Conservation (phyloP, 2,113 vertebrate species). For the Notarius quadriscutis region DNA sequence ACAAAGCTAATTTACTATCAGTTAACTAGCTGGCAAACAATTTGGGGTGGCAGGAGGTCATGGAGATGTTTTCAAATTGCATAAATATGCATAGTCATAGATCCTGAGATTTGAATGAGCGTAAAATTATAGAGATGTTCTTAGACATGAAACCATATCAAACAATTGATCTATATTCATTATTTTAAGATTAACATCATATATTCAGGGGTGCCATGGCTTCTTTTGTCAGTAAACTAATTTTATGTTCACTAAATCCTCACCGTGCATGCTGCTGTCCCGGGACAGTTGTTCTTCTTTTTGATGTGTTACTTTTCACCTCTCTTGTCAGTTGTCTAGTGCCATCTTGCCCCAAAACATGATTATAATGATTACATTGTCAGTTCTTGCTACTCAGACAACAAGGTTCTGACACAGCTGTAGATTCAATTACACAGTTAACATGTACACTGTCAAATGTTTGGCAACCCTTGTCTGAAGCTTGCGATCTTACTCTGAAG, state of each 20-base stretch:
- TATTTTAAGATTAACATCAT: background rate
- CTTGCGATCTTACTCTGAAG: slow-evolving; percentile 1
- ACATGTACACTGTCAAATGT: slow-evolving; percentile 16
- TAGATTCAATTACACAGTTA: slow-evolving; percentile 26
- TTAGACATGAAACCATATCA: background rate
- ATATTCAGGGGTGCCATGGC: background rate
- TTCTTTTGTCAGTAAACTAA: background rate
- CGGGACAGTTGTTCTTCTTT: slow-evolving; percentile 2
- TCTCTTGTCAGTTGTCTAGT: slow-evolving; percentile 36
- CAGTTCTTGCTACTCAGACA: slow-evolving; percentile 33
- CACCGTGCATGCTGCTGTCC: background rate
- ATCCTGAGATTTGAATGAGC: background rate
- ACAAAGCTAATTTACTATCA: background rate
- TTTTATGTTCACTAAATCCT: background rate
- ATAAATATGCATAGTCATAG: background rate
- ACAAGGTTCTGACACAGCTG: slow-evolving; percentile 31
- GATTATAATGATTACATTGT: slow-evolving; percentile 29
- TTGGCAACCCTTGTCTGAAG: slow-evolving; percentile 16
- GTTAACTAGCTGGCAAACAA: background rate
- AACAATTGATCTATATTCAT: background rate
- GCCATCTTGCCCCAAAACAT: slow-evolving; percentile 28
- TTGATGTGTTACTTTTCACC: slow-evolving; percentile 41
- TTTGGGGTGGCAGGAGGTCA: too few relatives aligned
- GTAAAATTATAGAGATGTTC: background rate
- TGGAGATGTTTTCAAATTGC: background rate